A percentile compares a stretch with the other conserved stretches of the same genome.
Evolutionary conservation across 2,888 invertebrate species (phyloP).

Genomic region (Tetranychus piercei): DNA sequence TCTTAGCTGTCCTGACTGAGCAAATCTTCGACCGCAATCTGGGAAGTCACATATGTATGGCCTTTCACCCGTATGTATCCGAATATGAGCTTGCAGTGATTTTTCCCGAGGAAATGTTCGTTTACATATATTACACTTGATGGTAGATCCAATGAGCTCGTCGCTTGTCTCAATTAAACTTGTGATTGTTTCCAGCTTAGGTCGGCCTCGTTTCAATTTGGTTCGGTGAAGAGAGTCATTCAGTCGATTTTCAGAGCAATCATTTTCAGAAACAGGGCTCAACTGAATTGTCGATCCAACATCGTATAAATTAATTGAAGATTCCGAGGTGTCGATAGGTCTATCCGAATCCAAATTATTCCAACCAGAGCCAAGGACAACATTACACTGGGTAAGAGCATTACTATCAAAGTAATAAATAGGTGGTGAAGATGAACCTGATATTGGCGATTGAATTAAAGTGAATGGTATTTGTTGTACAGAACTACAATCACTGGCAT

Average conservation of each 20-base stretch:
- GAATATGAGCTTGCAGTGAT: conserved; percentile 45
- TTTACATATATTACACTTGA: conserved; percentile 50
- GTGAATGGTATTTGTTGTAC: neutral
- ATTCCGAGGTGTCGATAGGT: neutral
- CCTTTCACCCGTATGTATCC: conserved; percentile 44
- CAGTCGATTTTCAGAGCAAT: neutral
- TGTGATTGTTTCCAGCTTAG: conserved; percentile 12
- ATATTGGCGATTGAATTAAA: neutral
- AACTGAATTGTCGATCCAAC: conserved; percentile 5
- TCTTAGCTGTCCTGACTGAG: conserved; percentile 56
- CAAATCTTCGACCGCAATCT: conserved; percentile 47
- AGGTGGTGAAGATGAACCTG: neutral
- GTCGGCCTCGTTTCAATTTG: conserved; percentile 12
- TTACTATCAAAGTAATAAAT: neutral
- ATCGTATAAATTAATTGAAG: conserved; percentile 6
- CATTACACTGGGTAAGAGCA: neutral
- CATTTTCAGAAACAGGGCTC: neutral
- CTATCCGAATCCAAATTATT: neutral
- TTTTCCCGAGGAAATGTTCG: conserved; percentile 56
- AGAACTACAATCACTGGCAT: no score
- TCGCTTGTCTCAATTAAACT: neutral
- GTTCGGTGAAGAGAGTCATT: neutral
- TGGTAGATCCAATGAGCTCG: conserved; percentile 33
- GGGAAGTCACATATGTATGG: conserved; percentile 56
- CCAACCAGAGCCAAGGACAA: neutral